These are phyloP conservation scores for Drosophila picticornis DNA, from an alignment of 2,888 invertebrate genomes.

Conservation along the genomic window DNA sequence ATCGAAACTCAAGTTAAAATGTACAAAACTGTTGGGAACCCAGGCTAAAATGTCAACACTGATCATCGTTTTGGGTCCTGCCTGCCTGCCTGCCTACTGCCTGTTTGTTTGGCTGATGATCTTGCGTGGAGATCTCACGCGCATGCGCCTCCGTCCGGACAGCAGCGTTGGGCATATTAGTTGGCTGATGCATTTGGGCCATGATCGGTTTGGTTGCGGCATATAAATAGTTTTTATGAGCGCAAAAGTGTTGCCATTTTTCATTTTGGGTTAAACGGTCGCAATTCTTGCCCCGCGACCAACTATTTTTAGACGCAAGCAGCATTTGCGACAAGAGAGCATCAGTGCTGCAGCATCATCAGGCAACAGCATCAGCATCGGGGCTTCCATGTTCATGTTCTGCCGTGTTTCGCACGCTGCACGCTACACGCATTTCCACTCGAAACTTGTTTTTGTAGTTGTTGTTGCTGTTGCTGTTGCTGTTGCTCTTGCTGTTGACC, in stretches of 20 bases:
- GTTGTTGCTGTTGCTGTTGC: conserved; percentile 14
- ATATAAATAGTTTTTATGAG: conserved; percentile 79
- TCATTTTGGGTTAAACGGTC: conserved; percentile 64
- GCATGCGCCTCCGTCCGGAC: conserved; percentile 73
- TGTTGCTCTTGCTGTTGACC: conserved; percentile 31
- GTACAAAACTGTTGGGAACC: neutral
- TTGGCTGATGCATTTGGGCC: conserved; percentile 37
- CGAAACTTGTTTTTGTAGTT: conserved; percentile 73
- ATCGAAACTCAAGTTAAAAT: neutral
- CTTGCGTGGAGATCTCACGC: conserved; percentile 82
- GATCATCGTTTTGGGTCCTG: conserved; percentile 32
- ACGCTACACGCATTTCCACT: conserved; percentile 81
- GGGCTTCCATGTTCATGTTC: conserved; percentile 74
- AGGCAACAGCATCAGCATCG: conserved; percentile 18
- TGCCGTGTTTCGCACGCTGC: conserved; percentile 78
- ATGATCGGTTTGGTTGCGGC: conserved; percentile 33
- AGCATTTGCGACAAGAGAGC: conserved; percentile 55
- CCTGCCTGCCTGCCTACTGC: conserved; percentile 26
- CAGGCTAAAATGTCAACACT: conserved; percentile 1
- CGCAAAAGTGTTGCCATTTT: conserved; percentile 81
- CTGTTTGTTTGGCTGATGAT: conserved; percentile 51
- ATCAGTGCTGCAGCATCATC: conserved; percentile 13
- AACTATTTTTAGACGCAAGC: conserved; percentile 67
- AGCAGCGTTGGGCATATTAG: conserved; percentile 60
- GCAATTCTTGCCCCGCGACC: conserved; percentile 13